Conservation (phyloP, 2,888 invertebrate species). For the Melipona beecheii region DNA sequence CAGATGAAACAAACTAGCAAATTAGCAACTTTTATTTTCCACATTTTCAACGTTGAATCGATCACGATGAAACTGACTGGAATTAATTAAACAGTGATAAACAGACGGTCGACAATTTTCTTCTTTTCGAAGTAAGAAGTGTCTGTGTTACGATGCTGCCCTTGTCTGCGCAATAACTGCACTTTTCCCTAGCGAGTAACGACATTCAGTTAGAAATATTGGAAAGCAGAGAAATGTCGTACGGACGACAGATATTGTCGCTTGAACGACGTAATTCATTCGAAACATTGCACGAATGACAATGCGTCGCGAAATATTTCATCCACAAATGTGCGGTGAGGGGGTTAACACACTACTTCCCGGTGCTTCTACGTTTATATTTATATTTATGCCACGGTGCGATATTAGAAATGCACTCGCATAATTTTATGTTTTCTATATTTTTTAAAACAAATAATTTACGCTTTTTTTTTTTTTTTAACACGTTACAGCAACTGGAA, state of each 20-base stretch:
- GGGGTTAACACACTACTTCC: not conserved
- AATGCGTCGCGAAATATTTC: not conserved
- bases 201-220: not conserved
- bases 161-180: not conserved
- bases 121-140: too few species aligned
- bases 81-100: too few species aligned
- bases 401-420: not conserved
- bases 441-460: too few species aligned
- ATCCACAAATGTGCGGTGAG: not conserved
- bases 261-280: not conserved
- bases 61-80: too few species aligned
- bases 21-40: too few species aligned
- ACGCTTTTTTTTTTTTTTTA: too few species aligned
- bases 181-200: not conserved
- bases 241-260: not conserved
- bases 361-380: not conserved
- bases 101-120: too few species aligned
- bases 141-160: too few species aligned
- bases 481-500: too few species aligned
- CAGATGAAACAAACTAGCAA: conserved; percentile 9
- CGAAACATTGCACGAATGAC: not conserved
- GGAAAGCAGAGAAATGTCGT: not conserved
- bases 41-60: too few species aligned
- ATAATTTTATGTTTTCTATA: too few species aligned
- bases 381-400: not conserved